phyloP scores from a whole-genome alignment of 64 coral and sea anemone genomes.

The Stichodactyla mertensii region DNA sequence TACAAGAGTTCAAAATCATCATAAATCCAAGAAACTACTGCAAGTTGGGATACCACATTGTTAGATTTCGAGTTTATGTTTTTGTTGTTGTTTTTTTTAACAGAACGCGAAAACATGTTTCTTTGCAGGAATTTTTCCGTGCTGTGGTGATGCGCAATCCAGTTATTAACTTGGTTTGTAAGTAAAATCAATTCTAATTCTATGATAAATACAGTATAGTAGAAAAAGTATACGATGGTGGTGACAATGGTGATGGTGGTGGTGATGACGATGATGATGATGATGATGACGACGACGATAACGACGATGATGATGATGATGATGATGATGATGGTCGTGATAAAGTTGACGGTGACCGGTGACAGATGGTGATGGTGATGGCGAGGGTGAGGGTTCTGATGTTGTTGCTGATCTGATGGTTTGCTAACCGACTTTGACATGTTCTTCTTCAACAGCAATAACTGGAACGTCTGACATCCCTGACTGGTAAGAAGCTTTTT shows the following conservation, averaged over 20 bases:
- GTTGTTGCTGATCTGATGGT: too few relatives aligned
- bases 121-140: conserved; percentile 57
- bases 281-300: too few relatives aligned
- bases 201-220: background rate
- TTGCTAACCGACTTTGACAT: background rate
- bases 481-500: conserved; percentile 58
- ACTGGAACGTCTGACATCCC: conserved; percentile 56
- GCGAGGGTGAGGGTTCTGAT: too few relatives aligned
- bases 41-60: too few relatives aligned
- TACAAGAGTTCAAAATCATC: too few relatives aligned
- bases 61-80: too few relatives aligned
- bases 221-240: background rate
- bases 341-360: too few relatives aligned
- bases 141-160: conserved; percentile 64
- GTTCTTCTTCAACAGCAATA: conserved; percentile 41
- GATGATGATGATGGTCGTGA: too few relatives aligned
- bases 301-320: too few relatives aligned
- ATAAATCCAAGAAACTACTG: too few relatives aligned
- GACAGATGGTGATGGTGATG: too few relatives aligned
- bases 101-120: background rate
- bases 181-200: conserved; percentile 16
- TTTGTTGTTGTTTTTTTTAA: background rate
- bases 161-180: conserved; percentile 66
- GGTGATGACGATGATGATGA: too few relatives aligned
- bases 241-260: background rate